Percentiles rank a stretch among this genome's conserved stretches.
Conservation (phyloP, 2,113 vertebrate species). For the Nycticryphes semicollaris region DNA sequence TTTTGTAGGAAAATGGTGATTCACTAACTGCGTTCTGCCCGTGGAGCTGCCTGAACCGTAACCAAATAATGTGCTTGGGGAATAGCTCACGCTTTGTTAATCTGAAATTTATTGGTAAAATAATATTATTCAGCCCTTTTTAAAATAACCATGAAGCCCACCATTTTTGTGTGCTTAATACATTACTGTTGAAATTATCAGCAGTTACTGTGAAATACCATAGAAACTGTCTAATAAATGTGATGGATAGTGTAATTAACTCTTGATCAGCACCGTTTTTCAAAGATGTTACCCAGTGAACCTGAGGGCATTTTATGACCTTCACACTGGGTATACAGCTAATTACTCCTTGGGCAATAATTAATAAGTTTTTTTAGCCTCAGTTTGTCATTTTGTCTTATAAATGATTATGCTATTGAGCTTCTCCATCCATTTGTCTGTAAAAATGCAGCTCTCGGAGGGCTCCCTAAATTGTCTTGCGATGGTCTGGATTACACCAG, state of each 20-base stretch:
- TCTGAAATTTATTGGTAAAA: conserved; percentile 32
- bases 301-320: conserved; percentile 70
- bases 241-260: conserved; percentile 80
- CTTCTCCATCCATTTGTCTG: conserved; percentile 59
- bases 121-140: neutral
- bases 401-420: conserved; percentile 62
- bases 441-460: conserved; percentile 26
- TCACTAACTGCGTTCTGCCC: neutral
- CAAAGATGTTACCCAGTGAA: conserved; percentile 71
- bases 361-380: conserved; percentile 74
- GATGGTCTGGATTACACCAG: conserved; percentile 16
- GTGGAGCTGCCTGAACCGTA: neutral
- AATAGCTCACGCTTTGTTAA: neutral
- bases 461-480: conserved; percentile 38
- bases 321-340: conserved; percentile 67
- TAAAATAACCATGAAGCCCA: neutral
- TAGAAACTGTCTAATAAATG: conserved; percentile 74
- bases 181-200: conserved; percentile 60
- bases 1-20: neutral
- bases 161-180: neutral
- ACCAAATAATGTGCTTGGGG: neutral
- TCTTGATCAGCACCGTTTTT: conserved; percentile 75
- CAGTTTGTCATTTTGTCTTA: conserved; percentile 65
- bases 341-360: conserved; percentile 83
- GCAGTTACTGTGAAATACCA: conserved; percentile 67